Conservation (phyloP, 1,140 invertebrate genomes). For the Bombus balteatus region DNA sequence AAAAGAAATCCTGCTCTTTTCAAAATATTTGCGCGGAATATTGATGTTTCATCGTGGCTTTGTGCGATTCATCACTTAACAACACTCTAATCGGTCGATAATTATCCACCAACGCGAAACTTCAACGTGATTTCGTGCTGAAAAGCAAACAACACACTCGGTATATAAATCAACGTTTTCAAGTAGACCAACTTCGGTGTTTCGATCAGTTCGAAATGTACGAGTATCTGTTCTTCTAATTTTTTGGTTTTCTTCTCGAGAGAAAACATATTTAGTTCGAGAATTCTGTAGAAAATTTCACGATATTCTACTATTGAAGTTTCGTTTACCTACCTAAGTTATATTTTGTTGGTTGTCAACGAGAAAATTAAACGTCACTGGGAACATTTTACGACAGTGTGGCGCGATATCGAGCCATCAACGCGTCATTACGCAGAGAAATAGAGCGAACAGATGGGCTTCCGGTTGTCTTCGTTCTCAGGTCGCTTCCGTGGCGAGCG, state of each 20-base stretch:
- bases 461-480: constrained; percentile 24
- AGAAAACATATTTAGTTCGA: too few relatives aligned
- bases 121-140: background rate
- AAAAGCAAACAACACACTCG: background rate
- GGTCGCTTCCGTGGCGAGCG: background rate
- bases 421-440: constrained; percentile 33
- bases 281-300: too few relatives aligned
- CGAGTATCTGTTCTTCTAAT: background rate
- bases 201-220: background rate
- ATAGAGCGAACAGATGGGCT: constrained; percentile 18
- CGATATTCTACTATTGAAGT: too few relatives aligned
- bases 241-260: too few relatives aligned
- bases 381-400: background rate
- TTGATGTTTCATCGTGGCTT: background rate
- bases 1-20: too few relatives aligned
- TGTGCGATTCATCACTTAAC: background rate
- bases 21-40: background rate
- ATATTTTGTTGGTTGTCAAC: background rate
- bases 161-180: background rate
- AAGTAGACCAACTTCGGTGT: background rate
- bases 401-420: constrained; percentile 19
- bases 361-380: background rate
- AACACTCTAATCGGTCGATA: background rate
- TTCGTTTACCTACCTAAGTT: too few relatives aligned
- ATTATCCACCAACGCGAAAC: too few relatives aligned